Evolutionary conservation across 2,113 vertebrate species (phyloP), one percentile per base, ranked within the genome.

Genomic region (Suricata suricatta): DNA sequence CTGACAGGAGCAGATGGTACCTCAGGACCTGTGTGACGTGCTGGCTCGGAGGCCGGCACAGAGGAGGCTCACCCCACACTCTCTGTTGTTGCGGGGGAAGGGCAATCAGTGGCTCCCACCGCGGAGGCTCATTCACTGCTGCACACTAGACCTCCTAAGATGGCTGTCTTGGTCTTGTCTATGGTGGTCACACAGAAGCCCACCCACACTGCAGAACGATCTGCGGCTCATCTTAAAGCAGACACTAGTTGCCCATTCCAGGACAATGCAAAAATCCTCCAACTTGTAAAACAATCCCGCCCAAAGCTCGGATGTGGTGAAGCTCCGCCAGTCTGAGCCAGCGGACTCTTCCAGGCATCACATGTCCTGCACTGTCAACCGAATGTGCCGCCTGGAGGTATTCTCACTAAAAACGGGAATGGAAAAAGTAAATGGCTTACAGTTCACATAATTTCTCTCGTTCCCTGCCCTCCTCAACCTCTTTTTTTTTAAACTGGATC

Each of bases 121-220:
- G 3, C 0, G 0, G 0, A 52, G 71, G 5, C n/a, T 71, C 27
- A 5, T 17, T 27, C 1, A 4, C 31, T 21, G 50, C 27, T 72
- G 81, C 54, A 50, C 3, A 8, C 54, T 12, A 13, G 33, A 23
- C n/a, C n/a, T 14, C 57, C 23, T 8, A 29, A 10, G 6, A 41
- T n/a, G 83, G 41, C 31, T 41, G 7, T 9, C 23, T 77, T 31
- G 41, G 7, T n/a, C 38, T 66, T 54, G 15, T 6, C 38, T 81
- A 80, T 76, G 29, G 79, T n/a, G 57, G 44, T 50, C 54, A 69
- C 33, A 63, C 50, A 69, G 57, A 90, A 72, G 31, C 17, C 44
- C 50, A 60, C 60, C 33, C 14, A 38, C 13, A 57, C 19, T n/a
- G 88, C 54, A 79, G 57, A n/a, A 29, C 52, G 52, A 29, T 19